Evolutionary conservation across 30 jellyfish, hydroid and myxozoan genomes (phyloP).

Genomic region (Cassiopea xamachana): DNA sequence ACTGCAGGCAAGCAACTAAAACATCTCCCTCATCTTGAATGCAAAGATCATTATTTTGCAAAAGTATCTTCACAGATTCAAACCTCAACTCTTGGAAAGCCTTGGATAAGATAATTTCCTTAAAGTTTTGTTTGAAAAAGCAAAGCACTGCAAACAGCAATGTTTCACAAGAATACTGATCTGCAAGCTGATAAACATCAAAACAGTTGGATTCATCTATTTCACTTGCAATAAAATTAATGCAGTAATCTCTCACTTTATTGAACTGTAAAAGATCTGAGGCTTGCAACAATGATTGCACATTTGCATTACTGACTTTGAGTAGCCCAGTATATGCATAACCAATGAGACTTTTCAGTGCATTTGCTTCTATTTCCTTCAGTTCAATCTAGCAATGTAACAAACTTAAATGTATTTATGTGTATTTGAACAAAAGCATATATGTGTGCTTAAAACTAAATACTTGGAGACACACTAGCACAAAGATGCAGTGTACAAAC

Average conservation of each 20-base stretch:
- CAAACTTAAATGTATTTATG: background rate
- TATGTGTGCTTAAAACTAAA: no score
- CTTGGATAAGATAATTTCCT: constrained; percentile 32
- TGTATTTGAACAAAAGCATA: background rate
- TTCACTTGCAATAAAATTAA: constrained; percentile 64
- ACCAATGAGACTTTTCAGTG: constrained; percentile 59
- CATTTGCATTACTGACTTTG: constrained; percentile 59
- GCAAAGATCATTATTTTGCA: constrained; percentile 55
- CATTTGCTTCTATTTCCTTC: constrained; percentile 65
- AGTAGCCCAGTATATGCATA: constrained; percentile 85
- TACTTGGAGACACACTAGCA: no score
- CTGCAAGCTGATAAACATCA: constrained; percentile 81
- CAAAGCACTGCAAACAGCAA: constrained; percentile 29
- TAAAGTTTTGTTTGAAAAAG: constrained; percentile 63
- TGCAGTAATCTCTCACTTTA: constrained; percentile 65
- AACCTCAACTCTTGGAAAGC: constrained; percentile 40
- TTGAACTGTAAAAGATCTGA: constrained; percentile 89
- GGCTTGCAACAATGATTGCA: constrained; percentile 76
- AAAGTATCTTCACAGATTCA: constrained; percentile 18
- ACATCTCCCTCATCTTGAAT: constrained; percentile 64
- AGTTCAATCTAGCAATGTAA: constrained; percentile 64
- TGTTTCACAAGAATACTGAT: constrained; percentile 32
- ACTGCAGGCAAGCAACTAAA: constrained; percentile 42
- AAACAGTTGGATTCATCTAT: constrained; percentile 75
- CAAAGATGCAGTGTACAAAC: no score